These are phyloP conservation scores for Thamnophis elegans DNA, from an alignment of 2,797 vertebrate species.

Conservation along the genomic window DNA sequence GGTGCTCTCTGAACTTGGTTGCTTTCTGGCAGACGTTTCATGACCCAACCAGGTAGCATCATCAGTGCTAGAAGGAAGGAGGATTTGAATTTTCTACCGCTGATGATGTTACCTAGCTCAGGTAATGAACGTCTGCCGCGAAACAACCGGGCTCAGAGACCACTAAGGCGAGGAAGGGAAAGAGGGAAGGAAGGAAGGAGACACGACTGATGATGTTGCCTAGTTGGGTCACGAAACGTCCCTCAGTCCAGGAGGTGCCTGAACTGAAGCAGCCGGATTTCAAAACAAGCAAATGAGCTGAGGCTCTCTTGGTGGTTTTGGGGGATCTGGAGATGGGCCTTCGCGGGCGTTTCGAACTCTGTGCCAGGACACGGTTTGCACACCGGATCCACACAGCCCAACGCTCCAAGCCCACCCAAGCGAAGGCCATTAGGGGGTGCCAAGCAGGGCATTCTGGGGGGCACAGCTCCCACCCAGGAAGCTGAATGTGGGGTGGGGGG, in stretches of 20 bases:
- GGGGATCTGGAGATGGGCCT: background rate
- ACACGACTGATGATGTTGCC: background rate
- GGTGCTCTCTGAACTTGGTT: background rate
- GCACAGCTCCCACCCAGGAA: background rate
- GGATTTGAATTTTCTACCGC: background rate
- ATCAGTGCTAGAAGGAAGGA: background rate
- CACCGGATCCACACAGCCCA: background rate
- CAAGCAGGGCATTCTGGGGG: background rate
- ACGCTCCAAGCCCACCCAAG: too few relatives aligned
- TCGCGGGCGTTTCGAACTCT: background rate
- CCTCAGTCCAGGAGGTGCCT: background rate
- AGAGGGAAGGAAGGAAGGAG: background rate
- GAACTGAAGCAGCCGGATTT: background rate
- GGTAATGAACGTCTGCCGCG: background rate
- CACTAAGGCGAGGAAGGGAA: background rate
- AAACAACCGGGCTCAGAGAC: background rate
- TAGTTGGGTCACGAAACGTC: background rate
- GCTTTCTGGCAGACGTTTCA: background rate
- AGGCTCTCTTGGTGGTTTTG: background rate
- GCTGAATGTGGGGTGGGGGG: background rate
- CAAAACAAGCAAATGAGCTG: background rate
- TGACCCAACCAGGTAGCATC: background rate
- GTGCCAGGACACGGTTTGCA: background rate
- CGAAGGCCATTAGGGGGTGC: accelerated
- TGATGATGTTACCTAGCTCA: background rate